Conservation (phyloP, 2,888 invertebrate genomes). For the Germaria angustata region DNA sequence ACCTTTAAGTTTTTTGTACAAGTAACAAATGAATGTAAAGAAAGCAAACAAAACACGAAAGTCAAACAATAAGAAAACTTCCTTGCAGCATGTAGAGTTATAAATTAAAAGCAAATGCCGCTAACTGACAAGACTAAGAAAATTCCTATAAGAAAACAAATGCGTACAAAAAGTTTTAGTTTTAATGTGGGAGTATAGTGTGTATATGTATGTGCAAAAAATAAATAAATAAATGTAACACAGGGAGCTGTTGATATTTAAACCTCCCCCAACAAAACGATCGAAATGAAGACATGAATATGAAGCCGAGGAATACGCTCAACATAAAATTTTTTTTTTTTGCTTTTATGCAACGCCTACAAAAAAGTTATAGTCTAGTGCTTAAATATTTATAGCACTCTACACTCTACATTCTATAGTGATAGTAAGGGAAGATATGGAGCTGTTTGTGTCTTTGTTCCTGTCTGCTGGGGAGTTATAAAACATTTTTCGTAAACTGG, state of each 20-base stretch:
- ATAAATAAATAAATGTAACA: slow-evolving; percentile 27
- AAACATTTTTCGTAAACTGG: no score
- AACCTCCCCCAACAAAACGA: neutral
- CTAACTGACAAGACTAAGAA: slow-evolving; percentile 63
- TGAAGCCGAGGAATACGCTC: neutral
- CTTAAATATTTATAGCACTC: neutral
- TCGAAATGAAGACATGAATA: neutral
- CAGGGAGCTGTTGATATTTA: slow-evolving; percentile 45
- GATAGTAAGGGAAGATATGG: neutral
- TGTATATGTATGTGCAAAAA: neutral
- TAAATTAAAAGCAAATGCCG: slow-evolving; percentile 70
- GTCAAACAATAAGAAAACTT: slow-evolving; percentile 58
- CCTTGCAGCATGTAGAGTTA: slow-evolving; percentile 60
- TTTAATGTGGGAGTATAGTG: neutral
- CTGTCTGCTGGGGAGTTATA: no score
- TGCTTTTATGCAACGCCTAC: slow-evolving; percentile 30
- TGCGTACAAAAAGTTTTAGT: slow-evolving; percentile 13
- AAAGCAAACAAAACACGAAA: slow-evolving; percentile 30
- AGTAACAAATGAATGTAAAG: slow-evolving; percentile 1
- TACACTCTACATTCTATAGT: no score
- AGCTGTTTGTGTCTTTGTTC: neutral
- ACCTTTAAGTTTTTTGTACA: slow-evolving; percentile 39
- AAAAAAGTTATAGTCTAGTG: slow-evolving; percentile 14
- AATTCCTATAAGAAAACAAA: slow-evolving; percentile 40
- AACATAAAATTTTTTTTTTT: neutral